Base-by-base conservation (phyloP, 2,113 vertebrate species). In the Rynchops niger region DNA sequence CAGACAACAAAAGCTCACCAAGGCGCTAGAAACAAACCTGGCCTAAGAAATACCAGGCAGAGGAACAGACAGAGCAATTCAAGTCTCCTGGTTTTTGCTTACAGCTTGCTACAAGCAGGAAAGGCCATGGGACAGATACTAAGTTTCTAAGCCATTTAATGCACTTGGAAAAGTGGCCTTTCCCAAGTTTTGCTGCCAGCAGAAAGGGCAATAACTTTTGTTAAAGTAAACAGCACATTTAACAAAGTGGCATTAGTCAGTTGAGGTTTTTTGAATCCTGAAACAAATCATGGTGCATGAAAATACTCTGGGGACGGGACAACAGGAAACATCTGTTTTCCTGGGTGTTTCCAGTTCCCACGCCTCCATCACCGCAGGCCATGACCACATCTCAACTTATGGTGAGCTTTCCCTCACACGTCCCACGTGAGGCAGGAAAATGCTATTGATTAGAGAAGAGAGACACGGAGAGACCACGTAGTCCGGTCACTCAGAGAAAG, bases 371-470 rank as follows among this genome's bases (percentile, higher is more conserved):
- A 19, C 38, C 2, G 1, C 30, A 42, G n/a, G 22, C 19, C 40
- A 16, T 1, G 8, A 43, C 15, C 11, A 16, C 11, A 21, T 13
- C 53, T 30, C 32, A 43, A 1, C 9, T 67, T 55, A 21, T 0
- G 2, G 59, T n/a, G 52, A 53, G 5, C 18, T 93, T 43, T 38
- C 21, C 73, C 19, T 38, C 52, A 8, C 36, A 22, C 9, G 12
- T 32, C 47, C n/a, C n/a, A 20, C 5, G 0, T 11, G 22, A 62
- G 21, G 53, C 32, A 89, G n/a, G 47, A 49, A 36, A 80, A 49
- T 3, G 5, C 15, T 61, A 34, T 3, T 17, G 19, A 36, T 38
- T 9, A 47, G 43, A 29, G 11, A 71, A 47, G 38, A 30, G 17
- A 72, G 45, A 20, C 18, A 47, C 12, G 18, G 55, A 76, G 62